Conservation (phyloP, 1,140 invertebrate genomes). For the Heliconius hewitsoni region DNA sequence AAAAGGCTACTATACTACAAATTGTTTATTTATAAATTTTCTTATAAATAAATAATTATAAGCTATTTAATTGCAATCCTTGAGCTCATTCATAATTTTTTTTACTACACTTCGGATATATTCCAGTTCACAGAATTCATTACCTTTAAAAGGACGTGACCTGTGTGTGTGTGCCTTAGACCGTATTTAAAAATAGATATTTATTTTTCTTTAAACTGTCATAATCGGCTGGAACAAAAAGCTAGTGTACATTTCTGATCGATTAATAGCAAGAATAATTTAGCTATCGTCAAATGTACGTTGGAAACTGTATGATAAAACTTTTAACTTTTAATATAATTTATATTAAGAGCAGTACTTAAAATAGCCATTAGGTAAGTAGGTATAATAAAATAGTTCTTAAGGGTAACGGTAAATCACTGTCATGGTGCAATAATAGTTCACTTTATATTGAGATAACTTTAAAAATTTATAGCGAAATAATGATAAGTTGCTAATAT, state of each 20-base stretch:
- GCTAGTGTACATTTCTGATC: not conserved
- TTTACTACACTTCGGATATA: not conserved
- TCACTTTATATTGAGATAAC: constrained; percentile 17
- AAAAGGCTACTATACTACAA: not conserved
- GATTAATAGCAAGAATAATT: not conserved
- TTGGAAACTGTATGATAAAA: not conserved
- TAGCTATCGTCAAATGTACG: not conserved
- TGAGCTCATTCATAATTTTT: constrained; percentile 8
- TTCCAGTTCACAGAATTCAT: constrained; percentile 2
- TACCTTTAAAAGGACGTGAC: constrained; percentile 7
- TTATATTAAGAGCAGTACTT: not conserved
- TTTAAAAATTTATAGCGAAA: constrained; percentile 19
- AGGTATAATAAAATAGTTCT: not conserved
- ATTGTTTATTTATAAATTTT: not conserved
- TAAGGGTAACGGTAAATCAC: constrained; percentile 11
- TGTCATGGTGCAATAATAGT: constrained; percentile 12
- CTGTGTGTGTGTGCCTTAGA: not conserved
- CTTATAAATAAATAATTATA: not conserved
- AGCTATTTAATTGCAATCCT: not conserved
- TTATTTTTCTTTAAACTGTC: constrained; percentile 2
- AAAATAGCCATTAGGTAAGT: not conserved
- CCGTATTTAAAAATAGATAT: constrained; percentile 8
- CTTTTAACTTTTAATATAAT: not conserved
- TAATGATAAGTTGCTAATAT: constrained; percentile 25
- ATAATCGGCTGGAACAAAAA: not conserved